These are phyloP conservation scores for Chunga burmeisteri DNA, from an alignment of 2,113 vertebrate species.

Conservation along the genomic window DNA sequence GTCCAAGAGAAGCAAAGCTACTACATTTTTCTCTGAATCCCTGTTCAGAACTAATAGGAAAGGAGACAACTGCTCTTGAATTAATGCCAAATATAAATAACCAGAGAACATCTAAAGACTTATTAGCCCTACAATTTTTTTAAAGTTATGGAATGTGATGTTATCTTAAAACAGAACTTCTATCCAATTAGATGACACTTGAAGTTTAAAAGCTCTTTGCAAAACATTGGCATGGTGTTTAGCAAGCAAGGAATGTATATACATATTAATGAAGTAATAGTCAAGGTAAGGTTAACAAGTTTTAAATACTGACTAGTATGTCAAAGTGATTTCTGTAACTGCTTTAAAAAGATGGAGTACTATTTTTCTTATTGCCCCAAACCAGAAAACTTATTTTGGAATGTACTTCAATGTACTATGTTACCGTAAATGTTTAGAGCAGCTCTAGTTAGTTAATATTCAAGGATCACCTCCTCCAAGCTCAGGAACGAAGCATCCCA, in stretches of 20 bases:
- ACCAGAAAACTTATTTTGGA: not conserved
- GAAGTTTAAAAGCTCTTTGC: not conserved
- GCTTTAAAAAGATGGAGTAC: not conserved
- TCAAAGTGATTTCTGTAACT: not conserved
- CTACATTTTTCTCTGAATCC: not conserved
- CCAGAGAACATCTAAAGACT: not conserved
- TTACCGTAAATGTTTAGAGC: not conserved
- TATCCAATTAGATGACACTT: not conserved
- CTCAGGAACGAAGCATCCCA: too few relatives aligned
- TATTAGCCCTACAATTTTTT: not conserved
- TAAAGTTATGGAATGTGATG: not conserved
- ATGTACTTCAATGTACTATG: not conserved
- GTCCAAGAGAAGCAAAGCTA: not conserved
- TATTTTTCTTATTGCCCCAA: not conserved
- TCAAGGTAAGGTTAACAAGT: not conserved
- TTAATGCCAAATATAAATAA: not conserved
- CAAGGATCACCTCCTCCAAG: not conserved
- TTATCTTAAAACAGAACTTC: not conserved
- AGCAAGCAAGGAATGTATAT: not conserved
- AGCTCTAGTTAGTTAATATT: not conserved
- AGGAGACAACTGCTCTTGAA: not conserved
- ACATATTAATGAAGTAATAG: not conserved
- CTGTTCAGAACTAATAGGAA: not conserved
- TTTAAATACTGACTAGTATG: not conserved
- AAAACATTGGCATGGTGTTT: not conserved